phyloP scores from a whole-genome alignment of 2,888 invertebrate genomes.

The Tenthredo mesomela region DNA sequence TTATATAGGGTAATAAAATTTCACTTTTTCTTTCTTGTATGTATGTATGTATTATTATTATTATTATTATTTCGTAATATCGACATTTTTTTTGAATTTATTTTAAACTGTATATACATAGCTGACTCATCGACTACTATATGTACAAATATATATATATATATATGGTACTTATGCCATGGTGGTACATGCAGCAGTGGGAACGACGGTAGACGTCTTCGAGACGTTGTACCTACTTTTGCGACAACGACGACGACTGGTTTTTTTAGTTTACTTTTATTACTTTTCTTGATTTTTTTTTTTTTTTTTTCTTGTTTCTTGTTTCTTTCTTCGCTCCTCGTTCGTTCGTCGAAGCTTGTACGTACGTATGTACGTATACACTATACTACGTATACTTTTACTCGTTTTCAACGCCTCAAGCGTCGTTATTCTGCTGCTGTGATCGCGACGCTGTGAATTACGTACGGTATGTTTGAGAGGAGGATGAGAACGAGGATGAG shows the following conservation, averaged over 20 bases:
- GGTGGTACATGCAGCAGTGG: background rate
- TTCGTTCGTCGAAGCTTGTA: background rate
- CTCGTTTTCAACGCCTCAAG: constrained; percentile 28
- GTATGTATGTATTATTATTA: background rate
- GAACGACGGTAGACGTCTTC: constrained; percentile 35
- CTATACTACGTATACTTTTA: background rate
- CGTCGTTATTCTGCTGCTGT: background rate
- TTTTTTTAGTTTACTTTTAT: constrained; percentile 12
- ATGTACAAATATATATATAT: too few species aligned
- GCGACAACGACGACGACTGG: background rate
- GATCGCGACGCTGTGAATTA: constrained; percentile 11
- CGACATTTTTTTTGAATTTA: background rate
- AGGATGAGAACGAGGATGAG: background rate
- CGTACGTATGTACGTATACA: background rate
- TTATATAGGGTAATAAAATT: background rate
- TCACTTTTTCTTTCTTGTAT: background rate
- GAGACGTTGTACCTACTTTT: constrained; percentile 35
- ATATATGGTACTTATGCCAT: background rate
- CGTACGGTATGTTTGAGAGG: background rate
- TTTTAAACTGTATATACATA: background rate
- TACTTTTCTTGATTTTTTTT: background rate
- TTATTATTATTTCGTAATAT: too few species aligned
- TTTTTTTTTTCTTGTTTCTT: background rate
- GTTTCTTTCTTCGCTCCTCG: background rate
- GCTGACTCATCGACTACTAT: constrained; percentile 1